Conservation (phyloP, 1,140 invertebrate species). For the Scaptomyza graminum region DNA sequence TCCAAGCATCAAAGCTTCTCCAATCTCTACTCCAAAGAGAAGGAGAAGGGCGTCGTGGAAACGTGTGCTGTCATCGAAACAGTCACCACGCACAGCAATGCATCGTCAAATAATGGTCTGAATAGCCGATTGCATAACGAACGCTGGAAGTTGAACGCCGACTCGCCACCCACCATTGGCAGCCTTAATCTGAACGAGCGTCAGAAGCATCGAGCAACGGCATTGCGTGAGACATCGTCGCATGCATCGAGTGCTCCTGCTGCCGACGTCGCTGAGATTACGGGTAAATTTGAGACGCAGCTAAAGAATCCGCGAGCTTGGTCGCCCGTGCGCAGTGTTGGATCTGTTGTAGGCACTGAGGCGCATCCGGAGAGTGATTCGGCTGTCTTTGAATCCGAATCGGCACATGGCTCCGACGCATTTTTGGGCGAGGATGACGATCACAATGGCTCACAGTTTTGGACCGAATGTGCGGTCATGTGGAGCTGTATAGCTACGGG, state of each 20-base stretch:
- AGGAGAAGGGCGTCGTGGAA: conserved; percentile 79
- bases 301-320: conserved; percentile 90
- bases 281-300: conserved; percentile 84
- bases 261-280: conserved; percentile 71
- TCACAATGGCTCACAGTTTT: conserved; percentile 86
- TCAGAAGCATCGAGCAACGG: conserved; percentile 71
- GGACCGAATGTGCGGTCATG: conserved; percentile 90
- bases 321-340: conserved; percentile 92
- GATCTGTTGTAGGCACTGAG: conserved; percentile 91
- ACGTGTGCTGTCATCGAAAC: conserved; percentile 84
- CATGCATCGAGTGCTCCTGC: conserved; percentile 79
- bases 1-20: conserved; percentile 83
- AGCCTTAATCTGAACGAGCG: conserved; percentile 78
- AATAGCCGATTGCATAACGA: conserved; percentile 74
- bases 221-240: conserved; percentile 47
- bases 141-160: conserved; percentile 65
- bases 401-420: conserved; percentile 86
- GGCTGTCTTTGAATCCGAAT: conserved; percentile 90
- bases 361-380: conserved; percentile 92
- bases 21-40: conserved; percentile 78
- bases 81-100: conserved; percentile 86
- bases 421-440: conserved; percentile 92
- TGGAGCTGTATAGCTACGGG: conserved; percentile 92
- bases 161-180: conserved; percentile 79
- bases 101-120: conserved; percentile 64